Conservation (phyloP, 2,797 vertebrate species). For the Dipus sagitta region DNA sequence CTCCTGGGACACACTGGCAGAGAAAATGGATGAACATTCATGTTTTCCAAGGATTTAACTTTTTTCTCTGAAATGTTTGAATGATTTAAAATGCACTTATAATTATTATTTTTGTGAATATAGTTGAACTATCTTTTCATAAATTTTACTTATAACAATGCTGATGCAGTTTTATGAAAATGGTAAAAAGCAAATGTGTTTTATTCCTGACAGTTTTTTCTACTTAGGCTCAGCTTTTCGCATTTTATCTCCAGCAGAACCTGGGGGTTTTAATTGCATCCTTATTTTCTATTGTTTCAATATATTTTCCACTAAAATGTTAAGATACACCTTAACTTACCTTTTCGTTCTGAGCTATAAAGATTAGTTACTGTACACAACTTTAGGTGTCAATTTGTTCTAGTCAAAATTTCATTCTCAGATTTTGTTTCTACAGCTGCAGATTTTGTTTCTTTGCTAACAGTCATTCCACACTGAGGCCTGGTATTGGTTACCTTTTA, state of each 20-base stretch:
- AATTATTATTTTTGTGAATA: not conserved
- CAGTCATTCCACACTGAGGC: not conserved
- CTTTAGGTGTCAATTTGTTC: not conserved
- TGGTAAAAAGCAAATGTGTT: conserved; percentile 10
- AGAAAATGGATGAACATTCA: not conserved
- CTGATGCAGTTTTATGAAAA: not conserved
- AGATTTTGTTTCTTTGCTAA: not conserved
- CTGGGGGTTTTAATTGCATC: not conserved
- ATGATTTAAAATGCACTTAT: not conserved
- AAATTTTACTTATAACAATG: not conserved
- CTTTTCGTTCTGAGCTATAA: not conserved
- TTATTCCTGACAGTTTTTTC: not conserved
- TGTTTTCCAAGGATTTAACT: not conserved
- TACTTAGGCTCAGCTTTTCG: not conserved
- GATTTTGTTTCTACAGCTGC: not conserved
- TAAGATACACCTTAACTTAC: not conserved
- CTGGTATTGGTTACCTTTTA: too few relatives aligned
- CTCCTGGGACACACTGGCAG: not conserved
- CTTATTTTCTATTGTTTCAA: not conserved
- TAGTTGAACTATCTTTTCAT: not conserved
- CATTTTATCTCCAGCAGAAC: not conserved
- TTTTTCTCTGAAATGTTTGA: conserved; percentile 35
- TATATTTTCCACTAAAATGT: not conserved
- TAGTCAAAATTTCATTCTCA: not conserved
- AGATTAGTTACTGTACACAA: not conserved